Evolutionary conservation across 2,113 vertebrate genomes (phyloP).

Genomic region (Myocastor coypus): DNA sequence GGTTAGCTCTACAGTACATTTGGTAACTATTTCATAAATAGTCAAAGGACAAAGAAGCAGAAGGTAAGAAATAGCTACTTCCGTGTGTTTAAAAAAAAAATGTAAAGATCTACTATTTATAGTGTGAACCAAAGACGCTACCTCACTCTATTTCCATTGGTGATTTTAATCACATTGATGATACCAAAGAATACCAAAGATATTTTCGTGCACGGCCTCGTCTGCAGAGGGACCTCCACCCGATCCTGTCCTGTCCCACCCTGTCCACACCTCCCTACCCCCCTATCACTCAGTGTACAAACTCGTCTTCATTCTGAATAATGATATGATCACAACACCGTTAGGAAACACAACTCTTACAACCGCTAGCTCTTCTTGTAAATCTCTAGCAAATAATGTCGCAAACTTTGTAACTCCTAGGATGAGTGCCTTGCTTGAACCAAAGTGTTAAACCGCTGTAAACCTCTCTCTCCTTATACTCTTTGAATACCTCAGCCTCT

Average conservation of each 20-base stretch:
- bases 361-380: conserved; percentile 86
- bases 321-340: conserved; percentile 79
- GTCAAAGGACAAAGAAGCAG: conserved; percentile 89
- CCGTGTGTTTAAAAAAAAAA: conserved; percentile 88
- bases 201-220: conserved; percentile 95
- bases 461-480: conserved; percentile 99
- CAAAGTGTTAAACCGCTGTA: conserved; percentile 99
- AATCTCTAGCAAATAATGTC: conserved; percentile 92
- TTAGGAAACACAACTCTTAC: conserved; percentile 82
- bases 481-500: conserved; percentile 99
- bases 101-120: conserved; percentile 98
- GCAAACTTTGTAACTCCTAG: conserved; percentile 98
- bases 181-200: conserved; percentile 99
- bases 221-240: conserved; percentile 93
- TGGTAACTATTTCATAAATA: conserved; percentile 92
- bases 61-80: conserved; percentile 92
- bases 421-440: conserved; percentile 99
- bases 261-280: conserved; percentile 57
- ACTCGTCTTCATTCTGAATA: conserved; percentile 88
- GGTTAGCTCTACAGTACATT: conserved; percentile 94
- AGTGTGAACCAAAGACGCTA: conserved; percentile 99
- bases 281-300: conserved; percentile 86
- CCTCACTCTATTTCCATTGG: conserved; percentile 99
- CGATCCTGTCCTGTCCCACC: conserved; percentile 69
- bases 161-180: conserved; percentile 99